phyloP scores from a whole-genome alignment of 2,888 invertebrate genomes.

The Phortica okadai region DNA sequence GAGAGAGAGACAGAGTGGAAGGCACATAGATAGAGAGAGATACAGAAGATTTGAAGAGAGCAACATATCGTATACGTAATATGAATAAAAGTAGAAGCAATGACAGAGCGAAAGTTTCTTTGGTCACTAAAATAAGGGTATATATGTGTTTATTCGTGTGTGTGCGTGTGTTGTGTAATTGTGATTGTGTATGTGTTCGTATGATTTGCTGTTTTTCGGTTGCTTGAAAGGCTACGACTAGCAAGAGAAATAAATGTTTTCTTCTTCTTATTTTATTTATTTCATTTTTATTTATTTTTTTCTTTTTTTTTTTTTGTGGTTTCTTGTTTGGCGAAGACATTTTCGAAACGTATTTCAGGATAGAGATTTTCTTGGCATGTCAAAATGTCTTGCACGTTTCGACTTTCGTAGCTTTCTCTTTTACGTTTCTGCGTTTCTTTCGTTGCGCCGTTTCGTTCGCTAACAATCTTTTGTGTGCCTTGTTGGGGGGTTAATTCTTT shows the following conservation, averaged over 20 bases:
- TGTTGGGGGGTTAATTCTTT: not conserved
- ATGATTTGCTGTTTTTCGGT: conserved; percentile 25
- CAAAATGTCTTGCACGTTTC: conserved; percentile 25
- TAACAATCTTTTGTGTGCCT: conserved; percentile 33
- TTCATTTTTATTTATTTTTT: conserved; percentile 31
- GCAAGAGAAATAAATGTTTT: conserved; percentile 21
- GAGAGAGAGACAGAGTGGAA: not conserved
- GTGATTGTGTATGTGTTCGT: conserved; percentile 34
- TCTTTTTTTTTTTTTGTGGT: conserved; percentile 13
- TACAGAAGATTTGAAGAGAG: conserved; percentile 23
- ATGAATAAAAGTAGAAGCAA: conserved; percentile 64
- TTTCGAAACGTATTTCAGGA: conserved; percentile 64
- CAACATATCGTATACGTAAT: conserved; percentile 62
- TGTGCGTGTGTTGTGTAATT: conserved; percentile 28
- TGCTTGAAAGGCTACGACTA: conserved; percentile 36
- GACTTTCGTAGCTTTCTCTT: conserved; percentile 40
- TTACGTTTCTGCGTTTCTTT: conserved; percentile 38
- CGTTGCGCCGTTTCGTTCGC: conserved; percentile 12
- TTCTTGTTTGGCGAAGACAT: conserved; percentile 58
- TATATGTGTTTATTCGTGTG: not conserved
- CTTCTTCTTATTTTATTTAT: conserved; percentile 16
- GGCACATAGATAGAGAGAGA: not conserved
- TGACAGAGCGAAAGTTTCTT: conserved; percentile 59
- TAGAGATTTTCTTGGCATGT: conserved; percentile 65
- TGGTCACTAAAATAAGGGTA: conserved; percentile 22